Base-by-base conservation (phyloP, 2,113 vertebrate genomes). In the Daubentonia madagascariensis region DNA sequence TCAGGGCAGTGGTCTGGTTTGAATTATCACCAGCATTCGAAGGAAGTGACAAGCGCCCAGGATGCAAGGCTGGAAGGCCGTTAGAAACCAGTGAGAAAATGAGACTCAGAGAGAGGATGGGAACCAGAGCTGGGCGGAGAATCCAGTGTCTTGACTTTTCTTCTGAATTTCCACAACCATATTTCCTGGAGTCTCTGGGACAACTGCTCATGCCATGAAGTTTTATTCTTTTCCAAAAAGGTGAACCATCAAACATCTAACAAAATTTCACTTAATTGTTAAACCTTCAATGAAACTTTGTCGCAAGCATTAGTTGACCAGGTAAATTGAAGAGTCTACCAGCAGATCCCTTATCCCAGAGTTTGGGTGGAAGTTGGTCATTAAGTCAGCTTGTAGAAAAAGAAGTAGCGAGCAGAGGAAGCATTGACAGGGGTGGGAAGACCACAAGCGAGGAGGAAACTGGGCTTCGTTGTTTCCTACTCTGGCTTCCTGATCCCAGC, bases 151-250 rank as follows among this genome's bases (percentile, higher is more conserved):
- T 52, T 20, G 12, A 59, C 32, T 54, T 78, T 54, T 40, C 48
- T 81, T 81, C 28, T 78, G 28, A 79, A 37, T 80, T 73, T 65
- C 75, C 81, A 73, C 23, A 87, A 9, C 14, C 9, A 1, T 35
- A 6, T 86, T 83, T 90, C 81, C 63, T 73, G 40, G 12, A 20
- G 12, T 73, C 43, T 48, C 30, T 52, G 89, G 73, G 48, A 81
- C 43, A 48, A 32, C 35, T 52, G 78, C 23, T 72, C 13, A 11
- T n/a, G 25, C 50, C n/a, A 45, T 59, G 67, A 85, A 78, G 65
- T 54, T 81, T 43, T 85, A 52, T 93, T 91, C 20, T 91, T 96
- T 89, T 91, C 48, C 22, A 43, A 65, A 54, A 96, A 96, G 10
- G 12, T 25, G 78, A 94, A 14, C 59, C 32, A 54, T 30, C 57